Percentiles rank a stretch among this genome's conserved stretches.
Conservation (phyloP, 2,888 invertebrate species). For the Trichacis sp. region DNA sequence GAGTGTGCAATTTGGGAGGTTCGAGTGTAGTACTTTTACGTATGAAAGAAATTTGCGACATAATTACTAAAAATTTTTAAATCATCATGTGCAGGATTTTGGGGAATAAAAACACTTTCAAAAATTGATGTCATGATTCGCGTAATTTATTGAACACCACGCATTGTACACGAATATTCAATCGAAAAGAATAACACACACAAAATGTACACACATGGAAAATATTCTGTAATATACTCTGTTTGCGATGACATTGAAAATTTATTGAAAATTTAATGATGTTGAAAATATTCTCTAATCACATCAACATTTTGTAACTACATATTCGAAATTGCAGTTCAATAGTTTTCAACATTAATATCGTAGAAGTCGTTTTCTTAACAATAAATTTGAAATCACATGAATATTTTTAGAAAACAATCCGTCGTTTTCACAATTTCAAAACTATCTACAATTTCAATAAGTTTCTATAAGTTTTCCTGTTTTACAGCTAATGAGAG, state of each 20-base stretch:
- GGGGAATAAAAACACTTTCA: not conserved
- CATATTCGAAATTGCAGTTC: too few species aligned
- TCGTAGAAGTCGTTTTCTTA: too few species aligned
- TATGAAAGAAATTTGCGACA: too few species aligned
- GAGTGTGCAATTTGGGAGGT: too few species aligned
- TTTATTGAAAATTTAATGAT: too few species aligned
- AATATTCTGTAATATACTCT: not conserved
- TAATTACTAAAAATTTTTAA: too few species aligned
- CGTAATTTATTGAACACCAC: not conserved
- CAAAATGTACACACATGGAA: not conserved
- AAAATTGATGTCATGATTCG: not conserved
- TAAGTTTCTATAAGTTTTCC: not conserved
- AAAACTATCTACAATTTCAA: conserved; percentile 2
- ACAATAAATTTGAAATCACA: too few species aligned
- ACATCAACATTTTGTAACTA: too few species aligned
- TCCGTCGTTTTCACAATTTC: not conserved
- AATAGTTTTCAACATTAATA: too few species aligned
- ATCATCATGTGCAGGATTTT: not conserved
- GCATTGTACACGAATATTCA: too few species aligned
- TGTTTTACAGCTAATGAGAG: not conserved
- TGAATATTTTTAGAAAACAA: not conserved
- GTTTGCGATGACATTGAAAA: not conserved
- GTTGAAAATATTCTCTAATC: too few species aligned
- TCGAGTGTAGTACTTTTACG: too few species aligned
- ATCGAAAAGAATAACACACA: not conserved